phyloP scores from a whole-genome alignment of 2,113 vertebrate species.

The Todiramphus chloris region DNA sequence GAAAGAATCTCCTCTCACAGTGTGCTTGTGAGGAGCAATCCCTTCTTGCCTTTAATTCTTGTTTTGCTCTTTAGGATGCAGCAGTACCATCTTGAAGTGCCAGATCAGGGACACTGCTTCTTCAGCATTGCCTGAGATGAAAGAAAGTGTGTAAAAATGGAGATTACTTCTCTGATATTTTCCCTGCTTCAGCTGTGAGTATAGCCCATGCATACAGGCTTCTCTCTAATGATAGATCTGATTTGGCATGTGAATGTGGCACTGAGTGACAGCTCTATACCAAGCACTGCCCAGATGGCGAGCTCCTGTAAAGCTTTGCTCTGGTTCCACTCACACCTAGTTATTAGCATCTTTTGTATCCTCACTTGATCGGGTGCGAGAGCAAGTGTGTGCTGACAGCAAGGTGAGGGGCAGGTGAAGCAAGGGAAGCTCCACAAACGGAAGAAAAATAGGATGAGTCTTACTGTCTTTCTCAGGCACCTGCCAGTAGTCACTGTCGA shows the following conservation, averaged over 20 bases:
- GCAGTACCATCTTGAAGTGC: not conserved
- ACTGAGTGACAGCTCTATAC: constrained; percentile 12
- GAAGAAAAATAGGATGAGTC: not conserved
- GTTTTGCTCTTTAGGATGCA: not conserved
- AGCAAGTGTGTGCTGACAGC: not conserved
- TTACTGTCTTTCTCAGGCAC: not conserved
- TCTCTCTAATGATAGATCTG: not conserved
- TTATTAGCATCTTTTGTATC: not conserved
- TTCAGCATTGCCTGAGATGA: not conserved
- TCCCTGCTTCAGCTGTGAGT: not conserved
- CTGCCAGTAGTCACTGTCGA: not conserved
- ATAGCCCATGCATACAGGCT: not conserved
- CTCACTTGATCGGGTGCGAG: not conserved
- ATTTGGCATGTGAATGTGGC: not conserved
- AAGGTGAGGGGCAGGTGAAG: not conserved
- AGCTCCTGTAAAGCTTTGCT: not conserved
- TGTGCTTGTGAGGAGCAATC: not conserved
- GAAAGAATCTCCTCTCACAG: not conserved
- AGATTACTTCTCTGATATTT: not conserved
- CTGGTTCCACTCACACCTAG: not conserved
- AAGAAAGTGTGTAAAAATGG: not conserved
- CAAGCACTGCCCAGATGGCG: not conserved
- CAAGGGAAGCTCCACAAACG: not conserved
- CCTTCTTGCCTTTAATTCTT: not conserved
- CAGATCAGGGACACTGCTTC: not conserved